Evolutionary conservation across 2,797 vertebrate species (phyloP).

Genomic region (Premnoplex brunnescens): DNA sequence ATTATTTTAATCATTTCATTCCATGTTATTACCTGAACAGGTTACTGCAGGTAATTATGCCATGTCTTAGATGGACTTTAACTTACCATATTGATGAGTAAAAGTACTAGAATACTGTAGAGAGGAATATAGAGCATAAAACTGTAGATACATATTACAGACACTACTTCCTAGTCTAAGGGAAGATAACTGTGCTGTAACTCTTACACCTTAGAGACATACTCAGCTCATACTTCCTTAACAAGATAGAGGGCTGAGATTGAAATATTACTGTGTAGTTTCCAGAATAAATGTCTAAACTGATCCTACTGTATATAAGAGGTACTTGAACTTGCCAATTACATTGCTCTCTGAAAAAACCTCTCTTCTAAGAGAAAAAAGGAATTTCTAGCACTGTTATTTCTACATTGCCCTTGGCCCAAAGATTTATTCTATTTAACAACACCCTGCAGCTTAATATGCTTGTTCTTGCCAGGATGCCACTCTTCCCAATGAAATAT

Average conservation of each 20-base stretch:
- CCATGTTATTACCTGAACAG: background rate
- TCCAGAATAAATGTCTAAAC: conserved; percentile 9
- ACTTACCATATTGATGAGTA: background rate
- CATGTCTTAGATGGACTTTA: background rate
- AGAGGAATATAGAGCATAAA: background rate
- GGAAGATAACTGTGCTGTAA: background rate
- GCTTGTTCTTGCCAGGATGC: conserved; percentile 49
- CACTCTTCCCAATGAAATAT: conserved; percentile 22
- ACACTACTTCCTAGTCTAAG: background rate
- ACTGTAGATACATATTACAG: background rate
- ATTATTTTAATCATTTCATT: background rate
- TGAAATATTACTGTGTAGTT: background rate
- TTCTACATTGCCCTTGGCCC: background rate
- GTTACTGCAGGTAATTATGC: background rate
- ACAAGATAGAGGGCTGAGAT: background rate
- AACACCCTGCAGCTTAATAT: conserved; percentile 36
- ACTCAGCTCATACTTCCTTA: background rate
- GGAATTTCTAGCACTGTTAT: conserved; percentile 1
- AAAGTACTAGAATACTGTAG: background rate
- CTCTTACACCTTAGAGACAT: background rate
- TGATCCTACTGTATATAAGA: background rate
- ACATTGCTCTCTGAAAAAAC: background rate
- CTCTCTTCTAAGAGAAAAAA: background rate
- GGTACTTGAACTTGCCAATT: conserved; percentile 20
- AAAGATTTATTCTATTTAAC: conserved; percentile 27